Conservation (phyloP, 2,113 vertebrate genomes). For the Tachycineta bicolor region DNA sequence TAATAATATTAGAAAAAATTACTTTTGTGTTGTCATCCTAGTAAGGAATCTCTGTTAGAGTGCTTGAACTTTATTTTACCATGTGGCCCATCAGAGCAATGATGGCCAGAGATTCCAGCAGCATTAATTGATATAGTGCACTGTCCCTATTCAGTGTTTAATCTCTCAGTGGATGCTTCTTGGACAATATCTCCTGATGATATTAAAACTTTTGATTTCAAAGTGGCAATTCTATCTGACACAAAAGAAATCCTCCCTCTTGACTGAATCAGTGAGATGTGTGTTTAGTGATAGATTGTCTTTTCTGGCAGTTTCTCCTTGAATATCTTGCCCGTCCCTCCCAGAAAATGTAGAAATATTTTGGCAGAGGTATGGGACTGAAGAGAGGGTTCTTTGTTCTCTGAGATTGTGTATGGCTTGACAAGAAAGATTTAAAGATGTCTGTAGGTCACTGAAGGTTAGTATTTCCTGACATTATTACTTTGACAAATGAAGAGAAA, state of each 20-base stretch:
- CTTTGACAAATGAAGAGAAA: constrained; percentile 41
- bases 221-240: neutral
- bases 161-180: neutral
- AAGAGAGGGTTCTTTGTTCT: constrained; percentile 51
- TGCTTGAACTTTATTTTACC: neutral
- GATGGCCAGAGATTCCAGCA: neutral
- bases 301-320: constrained; percentile 6
- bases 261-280: neutral
- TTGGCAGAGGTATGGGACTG: constrained; percentile 4
- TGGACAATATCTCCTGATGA: neutral
- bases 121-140: neutral
- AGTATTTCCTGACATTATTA: constrained; percentile 2
- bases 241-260: neutral
- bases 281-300: neutral
- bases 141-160: neutral
- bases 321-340: neutral
- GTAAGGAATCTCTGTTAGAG: neutral
- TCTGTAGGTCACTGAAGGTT: constrained; percentile 29
- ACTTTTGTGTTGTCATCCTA: neutral
- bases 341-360: constrained; percentile 31
- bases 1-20: neutral
- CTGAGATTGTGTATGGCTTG: neutral
- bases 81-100: neutral
- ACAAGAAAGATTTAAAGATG: constrained; percentile 17
- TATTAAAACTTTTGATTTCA: neutral